A percentile compares a stretch with the other conserved stretches of the same genome.
phyloP scores from a whole-genome alignment of 2,888 invertebrate species.

The Alloscopus bannaensis region DNA sequence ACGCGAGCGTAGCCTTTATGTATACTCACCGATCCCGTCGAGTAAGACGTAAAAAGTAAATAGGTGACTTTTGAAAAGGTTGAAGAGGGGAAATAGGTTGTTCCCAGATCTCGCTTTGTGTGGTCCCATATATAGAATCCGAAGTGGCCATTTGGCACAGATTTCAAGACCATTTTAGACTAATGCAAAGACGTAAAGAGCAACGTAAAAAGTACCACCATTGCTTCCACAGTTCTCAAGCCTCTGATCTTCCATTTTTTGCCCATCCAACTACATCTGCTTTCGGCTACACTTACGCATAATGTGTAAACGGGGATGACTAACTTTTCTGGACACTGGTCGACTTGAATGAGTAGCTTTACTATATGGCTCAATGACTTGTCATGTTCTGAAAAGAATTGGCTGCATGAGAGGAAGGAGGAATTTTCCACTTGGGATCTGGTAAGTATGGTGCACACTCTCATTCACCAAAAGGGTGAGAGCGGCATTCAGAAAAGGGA shows the following conservation, averaged over 20 bases:
- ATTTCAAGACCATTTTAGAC: slow-evolving; percentile 52
- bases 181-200: slow-evolving; percentile 46
- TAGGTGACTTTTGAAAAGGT: slow-evolving; percentile 6
- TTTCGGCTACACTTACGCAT: slow-evolving; percentile 31
- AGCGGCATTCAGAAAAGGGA: slow-evolving; percentile 40
- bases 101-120: slow-evolving; percentile 39
- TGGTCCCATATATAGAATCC: slow-evolving; percentile 46
- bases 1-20: no score
- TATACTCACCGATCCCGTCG: no score
- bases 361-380: slow-evolving; percentile 54
- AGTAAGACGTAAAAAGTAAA: no score
- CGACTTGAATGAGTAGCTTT: slow-evolving; percentile 48
- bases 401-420: slow-evolving; percentile 35
- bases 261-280: slow-evolving; percentile 55
- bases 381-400: slow-evolving; percentile 51
- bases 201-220: slow-evolving; percentile 27
- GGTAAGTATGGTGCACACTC: slow-evolving; percentile 36
- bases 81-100: slow-evolving; percentile 5
- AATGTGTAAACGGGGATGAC: slow-evolving; percentile 36
- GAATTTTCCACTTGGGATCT: slow-evolving; percentile 45
- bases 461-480: no score
- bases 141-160: slow-evolving; percentile 61
- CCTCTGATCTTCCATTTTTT: slow-evolving; percentile 23
- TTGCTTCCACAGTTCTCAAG: slow-evolving; percentile 8
- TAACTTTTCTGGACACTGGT: slow-evolving; percentile 47